Conservation (phyloP, 2,888 invertebrate genomes). For the Agrochola circellaris region DNA sequence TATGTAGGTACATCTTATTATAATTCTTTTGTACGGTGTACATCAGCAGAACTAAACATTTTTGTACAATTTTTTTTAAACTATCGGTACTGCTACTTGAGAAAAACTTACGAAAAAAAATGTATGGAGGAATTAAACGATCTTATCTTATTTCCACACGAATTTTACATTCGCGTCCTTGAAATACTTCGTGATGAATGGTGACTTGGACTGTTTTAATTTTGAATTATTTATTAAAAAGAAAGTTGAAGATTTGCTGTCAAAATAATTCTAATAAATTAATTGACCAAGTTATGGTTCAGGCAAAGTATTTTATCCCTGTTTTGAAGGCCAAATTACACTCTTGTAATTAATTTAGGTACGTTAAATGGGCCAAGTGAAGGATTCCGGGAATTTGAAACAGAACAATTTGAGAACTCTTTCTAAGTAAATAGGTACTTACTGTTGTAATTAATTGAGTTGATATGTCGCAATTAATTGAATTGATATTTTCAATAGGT, state of each 20-base stretch:
- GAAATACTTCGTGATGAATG: neutral
- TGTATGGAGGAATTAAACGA: neutral
- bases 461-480: neutral
- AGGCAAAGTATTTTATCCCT: neutral
- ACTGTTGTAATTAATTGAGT: neutral
- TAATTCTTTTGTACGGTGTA: neutral
- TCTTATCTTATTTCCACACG: neutral
- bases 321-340: slow-evolving; percentile 2
- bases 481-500: neutral
- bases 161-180: neutral
- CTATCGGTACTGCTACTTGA: neutral
- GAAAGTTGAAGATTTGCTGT: neutral
- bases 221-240: slow-evolving; percentile 2
- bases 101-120: neutral
- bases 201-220: neutral
- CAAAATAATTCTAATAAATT: neutral
- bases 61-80: neutral
- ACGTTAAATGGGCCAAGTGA: neutral
- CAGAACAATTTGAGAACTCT: neutral
- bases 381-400: neutral
- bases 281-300: slow-evolving; percentile 28
- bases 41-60: neutral
- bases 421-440: neutral
- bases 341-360: neutral
- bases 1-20: neutral